These are phyloP conservation scores for Brachyrhaphis roseni DNA, from an alignment of 2,797 vertebrate species.

Conservation along the genomic window DNA sequence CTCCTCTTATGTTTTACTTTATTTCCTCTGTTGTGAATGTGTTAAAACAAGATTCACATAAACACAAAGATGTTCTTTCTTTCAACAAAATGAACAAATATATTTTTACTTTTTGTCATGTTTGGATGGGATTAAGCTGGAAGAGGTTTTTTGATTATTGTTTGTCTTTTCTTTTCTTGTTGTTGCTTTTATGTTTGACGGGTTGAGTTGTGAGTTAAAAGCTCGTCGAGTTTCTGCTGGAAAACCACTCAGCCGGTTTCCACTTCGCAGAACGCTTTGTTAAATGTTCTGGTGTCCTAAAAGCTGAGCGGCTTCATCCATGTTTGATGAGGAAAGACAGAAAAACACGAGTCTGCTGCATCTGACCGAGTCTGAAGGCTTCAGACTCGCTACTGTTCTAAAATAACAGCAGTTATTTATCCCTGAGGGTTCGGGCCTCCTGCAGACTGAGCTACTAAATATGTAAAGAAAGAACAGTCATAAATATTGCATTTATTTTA, in stretches of 20 bases:
- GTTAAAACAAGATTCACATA: background rate
- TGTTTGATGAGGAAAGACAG: constrained; percentile 31
- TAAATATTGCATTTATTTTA: no score
- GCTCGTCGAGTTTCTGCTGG: background rate
- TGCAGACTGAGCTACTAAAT: no score
- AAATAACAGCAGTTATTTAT: no score
- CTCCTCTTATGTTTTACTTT: background rate
- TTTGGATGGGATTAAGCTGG: background rate
- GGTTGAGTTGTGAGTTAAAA: background rate
- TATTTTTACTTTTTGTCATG: background rate
- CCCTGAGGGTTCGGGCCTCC: no score
- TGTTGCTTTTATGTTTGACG: background rate
- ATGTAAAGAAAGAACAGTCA: no score
- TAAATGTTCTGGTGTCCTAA: constrained; percentile 7
- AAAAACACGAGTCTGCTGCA: constrained; percentile 20
- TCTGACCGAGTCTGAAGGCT: background rate
- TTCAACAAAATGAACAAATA: background rate
- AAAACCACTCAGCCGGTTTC: constrained; percentile 25
- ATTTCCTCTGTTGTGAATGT: background rate
- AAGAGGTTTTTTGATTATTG: background rate
- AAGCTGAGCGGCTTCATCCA: constrained; percentile 38
- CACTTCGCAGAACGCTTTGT: constrained; percentile 10
- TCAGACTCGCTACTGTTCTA: background rate
- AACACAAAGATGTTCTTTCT: background rate
- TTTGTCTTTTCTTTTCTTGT: background rate